Conservation (phyloP, 1,140 invertebrate species). For the Drosophila lini region DNA sequence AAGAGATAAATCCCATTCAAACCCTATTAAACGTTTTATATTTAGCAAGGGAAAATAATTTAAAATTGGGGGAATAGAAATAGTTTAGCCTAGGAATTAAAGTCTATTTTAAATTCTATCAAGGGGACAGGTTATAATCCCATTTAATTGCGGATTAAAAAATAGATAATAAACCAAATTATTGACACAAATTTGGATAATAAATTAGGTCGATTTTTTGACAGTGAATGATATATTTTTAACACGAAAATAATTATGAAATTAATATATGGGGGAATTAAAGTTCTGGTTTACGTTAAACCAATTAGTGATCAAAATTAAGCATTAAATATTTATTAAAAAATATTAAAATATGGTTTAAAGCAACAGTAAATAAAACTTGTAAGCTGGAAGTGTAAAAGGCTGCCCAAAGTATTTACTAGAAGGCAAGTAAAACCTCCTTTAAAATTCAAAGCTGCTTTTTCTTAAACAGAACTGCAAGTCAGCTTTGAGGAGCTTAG, state of each 20-base stretch:
- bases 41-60: constrained; percentile 7
- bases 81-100: neutral
- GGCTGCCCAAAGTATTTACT: neutral
- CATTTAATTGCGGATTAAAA: neutral
- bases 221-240: neutral
- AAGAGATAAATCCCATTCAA: constrained; percentile 2
- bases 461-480: constrained; percentile 26
- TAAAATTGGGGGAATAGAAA: neutral
- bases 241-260: too few species aligned
- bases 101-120: neutral
- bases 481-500: constrained; percentile 40
- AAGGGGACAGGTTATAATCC: neutral
- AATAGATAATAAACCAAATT: neutral
- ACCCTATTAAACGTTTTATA: neutral
- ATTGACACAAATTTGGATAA: neutral
- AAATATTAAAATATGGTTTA: neutral
- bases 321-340: neutral
- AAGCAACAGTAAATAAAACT: neutral
- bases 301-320: neutral
- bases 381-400: neutral
- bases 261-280: neutral
- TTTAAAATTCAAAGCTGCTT: neutral
- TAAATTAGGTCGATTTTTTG: neutral
- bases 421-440: neutral
- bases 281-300: neutral